A percentile compares a stretch with the other conserved stretches of the same genome.
These are phyloP conservation scores for Peromyscus nudipes DNA, from an alignment of 2,797 vertebrate genomes.

Conservation along the genomic window DNA sequence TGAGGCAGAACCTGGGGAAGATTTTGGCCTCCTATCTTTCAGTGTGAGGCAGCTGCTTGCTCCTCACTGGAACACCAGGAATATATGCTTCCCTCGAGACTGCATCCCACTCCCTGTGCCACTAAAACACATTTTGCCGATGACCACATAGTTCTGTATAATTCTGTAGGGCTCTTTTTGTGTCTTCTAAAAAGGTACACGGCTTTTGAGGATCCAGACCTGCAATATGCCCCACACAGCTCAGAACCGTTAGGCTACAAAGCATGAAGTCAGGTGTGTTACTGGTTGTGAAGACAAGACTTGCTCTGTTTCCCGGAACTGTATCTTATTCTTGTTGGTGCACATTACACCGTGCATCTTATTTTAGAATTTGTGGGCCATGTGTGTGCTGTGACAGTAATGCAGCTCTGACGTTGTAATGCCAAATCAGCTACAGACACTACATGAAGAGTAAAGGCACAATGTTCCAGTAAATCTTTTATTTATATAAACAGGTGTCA, in stretches of 20 bases:
- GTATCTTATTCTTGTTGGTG: neutral
- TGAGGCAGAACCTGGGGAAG: neutral
- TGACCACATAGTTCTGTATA: neutral
- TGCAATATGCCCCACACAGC: neutral
- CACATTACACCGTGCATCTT: neutral
- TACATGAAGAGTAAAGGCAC: neutral
- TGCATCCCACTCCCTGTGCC: neutral
- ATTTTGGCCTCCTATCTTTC: neutral
- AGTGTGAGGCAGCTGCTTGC: neutral
- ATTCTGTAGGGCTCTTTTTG: neutral
- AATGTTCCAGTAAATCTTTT: neutral
- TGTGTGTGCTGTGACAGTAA: constrained; percentile 31
- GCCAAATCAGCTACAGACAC: neutral
- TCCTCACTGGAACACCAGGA: neutral
- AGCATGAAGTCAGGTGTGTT: neutral
- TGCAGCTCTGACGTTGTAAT: neutral
- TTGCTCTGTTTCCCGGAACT: neutral
- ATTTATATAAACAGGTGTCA: constrained; percentile 60
- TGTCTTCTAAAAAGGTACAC: neutral
- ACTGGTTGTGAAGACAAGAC: neutral
- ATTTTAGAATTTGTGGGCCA: constrained; percentile 17
- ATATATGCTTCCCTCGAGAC: neutral
- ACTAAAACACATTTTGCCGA: neutral
- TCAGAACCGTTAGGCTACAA: neutral
- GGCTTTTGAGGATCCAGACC: neutral